Base-by-base conservation (phyloP, 2,888 invertebrate genomes). In the Heliconius sara region DNA sequence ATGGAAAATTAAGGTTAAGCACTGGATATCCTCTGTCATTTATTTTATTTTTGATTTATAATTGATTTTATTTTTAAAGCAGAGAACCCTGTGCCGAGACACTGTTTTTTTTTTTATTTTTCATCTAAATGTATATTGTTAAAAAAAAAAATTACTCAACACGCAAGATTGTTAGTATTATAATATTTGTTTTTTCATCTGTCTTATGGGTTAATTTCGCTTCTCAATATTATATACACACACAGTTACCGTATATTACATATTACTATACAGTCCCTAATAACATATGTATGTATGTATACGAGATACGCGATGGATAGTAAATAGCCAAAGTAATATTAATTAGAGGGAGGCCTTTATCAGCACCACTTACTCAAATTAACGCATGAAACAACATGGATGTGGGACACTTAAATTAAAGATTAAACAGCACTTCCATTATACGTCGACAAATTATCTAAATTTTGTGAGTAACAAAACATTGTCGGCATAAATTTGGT, bases 391-490 rank as follows among this genome's bases (percentile, higher is more conserved):
- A 85, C 84, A 86, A 89, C 89, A 89, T 85, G 88, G 88, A 89
- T 88, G 87, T 86, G 86, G 89, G 88, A 86, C 87, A 89, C 89
- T 91, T 90, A 87, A 91, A 93, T 93, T 91, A 92, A 92, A 93
- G 91, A 92, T 92, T 92, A 91, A 93, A 91, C 90, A 89, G 86
- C 86, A 87, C 89, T 88, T 86, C 87, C 88, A 91, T 92, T 92
- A 90, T 88, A 85, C 86, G 84, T 86, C 84, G 88, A 90, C 91
- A 91, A 93, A 92, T 92, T 92, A 91, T 91, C 87, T 87, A 81
- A 82, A 85, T 90, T 85, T 91, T 83, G 86, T 87, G 83, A 87
- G 87, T 90, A 91, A 88, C 91, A 89, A 88, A 90, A 90, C 89
- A 90, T 87, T 83, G 87, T 83, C 85, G 84, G 87, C 88, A 92